Conservation (phyloP, 2,797 vertebrate genomes). For the Siniperca obscura region DNA sequence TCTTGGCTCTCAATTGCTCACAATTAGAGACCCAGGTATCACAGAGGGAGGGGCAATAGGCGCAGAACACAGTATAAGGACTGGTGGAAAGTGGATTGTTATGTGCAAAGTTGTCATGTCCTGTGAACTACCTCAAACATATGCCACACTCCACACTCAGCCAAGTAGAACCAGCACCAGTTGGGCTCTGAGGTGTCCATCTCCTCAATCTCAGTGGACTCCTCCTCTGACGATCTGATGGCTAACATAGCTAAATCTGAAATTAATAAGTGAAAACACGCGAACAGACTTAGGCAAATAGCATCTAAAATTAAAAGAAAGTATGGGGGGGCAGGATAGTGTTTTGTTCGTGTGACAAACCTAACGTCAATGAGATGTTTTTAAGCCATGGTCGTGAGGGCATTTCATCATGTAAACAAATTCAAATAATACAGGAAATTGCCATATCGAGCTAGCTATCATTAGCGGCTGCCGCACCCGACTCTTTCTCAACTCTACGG, state of each 20-base stretch:
- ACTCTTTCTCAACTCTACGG: conserved; percentile 16
- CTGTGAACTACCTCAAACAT: conserved; percentile 93
- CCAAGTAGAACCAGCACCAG: conserved; percentile 98
- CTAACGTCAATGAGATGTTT: conserved; percentile 31
- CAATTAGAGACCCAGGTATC: neutral
- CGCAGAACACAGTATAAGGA: neutral
- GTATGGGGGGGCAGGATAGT: neutral
- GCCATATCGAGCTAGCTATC: conserved; percentile 60
- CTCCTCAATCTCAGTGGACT: conserved; percentile 86
- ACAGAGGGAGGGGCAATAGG: neutral
- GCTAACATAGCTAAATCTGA: conserved; percentile 80
- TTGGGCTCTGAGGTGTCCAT: conserved; percentile 96
- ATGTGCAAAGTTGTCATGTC: conserved; percentile 12
- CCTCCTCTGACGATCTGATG: conserved; percentile 83
- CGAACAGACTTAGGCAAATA: conserved; percentile 18
- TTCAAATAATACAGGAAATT: conserved; percentile 42
- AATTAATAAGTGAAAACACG: conserved; percentile 39
- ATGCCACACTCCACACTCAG: conserved; percentile 98
- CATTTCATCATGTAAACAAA: conserved; percentile 49
- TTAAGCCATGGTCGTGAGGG: conserved; percentile 24
- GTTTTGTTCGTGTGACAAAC: conserved; percentile 22
- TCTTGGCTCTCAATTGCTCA: neutral
- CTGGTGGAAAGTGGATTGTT: neutral
- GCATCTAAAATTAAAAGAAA: neutral
- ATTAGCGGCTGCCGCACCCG: conserved; percentile 55